A percentile compares a stretch with the other conserved stretches of the same genome.
Evolutionary conservation across 2,113 vertebrate species (phyloP).

Genomic region (Campylomormyrus tamandua): DNA sequence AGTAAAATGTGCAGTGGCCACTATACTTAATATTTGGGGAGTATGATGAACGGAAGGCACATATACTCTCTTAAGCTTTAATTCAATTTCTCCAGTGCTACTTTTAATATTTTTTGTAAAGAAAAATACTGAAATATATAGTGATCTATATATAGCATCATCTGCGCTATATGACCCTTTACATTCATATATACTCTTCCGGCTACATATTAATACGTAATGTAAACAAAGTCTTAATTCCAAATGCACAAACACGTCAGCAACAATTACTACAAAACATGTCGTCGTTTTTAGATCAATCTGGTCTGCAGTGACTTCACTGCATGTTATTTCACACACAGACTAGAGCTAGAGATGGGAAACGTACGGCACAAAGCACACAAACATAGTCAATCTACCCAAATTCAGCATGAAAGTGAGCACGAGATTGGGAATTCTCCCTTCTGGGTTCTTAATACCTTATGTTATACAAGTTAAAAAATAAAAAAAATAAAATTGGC

Average conservation of each 20-base stretch:
- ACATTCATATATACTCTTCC: constrained; percentile 17
- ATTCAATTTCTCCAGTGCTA: constrained; percentile 3
- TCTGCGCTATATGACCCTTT: background rate
- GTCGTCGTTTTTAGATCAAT: background rate
- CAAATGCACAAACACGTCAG: constrained; percentile 7
- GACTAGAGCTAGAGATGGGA: background rate
- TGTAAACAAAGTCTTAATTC: constrained; percentile 9
- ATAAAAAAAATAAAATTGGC: background rate
- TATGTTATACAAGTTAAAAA: background rate
- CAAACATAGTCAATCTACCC: background rate
- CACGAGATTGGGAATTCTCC: background rate
- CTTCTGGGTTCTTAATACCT: background rate
- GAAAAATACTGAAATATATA: constrained; percentile 7
- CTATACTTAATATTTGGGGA: background rate
- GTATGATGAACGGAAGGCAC: constrained; percentile 23
- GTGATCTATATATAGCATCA: background rate
- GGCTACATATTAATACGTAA: constrained; percentile 15
- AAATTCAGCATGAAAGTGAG: constrained; percentile 8
- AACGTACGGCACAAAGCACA: background rate
- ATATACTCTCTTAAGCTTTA: constrained; percentile 3
- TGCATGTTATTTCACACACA: background rate
- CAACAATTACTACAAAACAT: background rate
- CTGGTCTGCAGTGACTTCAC: background rate
- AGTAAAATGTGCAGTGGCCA: background rate
- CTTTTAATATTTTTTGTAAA: background rate